phyloP scores from a whole-genome alignment of 1,140 invertebrate species.

The Drosophila cardini region DNA sequence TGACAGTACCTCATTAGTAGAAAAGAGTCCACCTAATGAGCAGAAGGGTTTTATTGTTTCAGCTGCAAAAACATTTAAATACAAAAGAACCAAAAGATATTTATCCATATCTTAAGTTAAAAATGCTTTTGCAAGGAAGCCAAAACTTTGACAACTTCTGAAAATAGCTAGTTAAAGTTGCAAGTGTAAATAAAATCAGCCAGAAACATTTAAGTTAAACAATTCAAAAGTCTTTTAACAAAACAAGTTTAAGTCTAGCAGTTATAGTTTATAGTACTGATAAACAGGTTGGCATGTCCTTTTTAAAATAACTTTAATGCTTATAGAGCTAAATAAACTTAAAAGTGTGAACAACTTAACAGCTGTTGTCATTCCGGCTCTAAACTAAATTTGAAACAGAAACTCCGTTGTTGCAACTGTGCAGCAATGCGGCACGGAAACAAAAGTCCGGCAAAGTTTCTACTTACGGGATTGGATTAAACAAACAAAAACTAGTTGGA shows the following conservation, averaged over 20 bases:
- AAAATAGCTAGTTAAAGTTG: neutral
- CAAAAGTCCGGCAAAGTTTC: slow-evolving; percentile 18
- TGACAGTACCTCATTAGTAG: slow-evolving; percentile 65
- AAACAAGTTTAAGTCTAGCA: neutral
- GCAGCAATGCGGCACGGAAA: slow-evolving; percentile 23
- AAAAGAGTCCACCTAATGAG: slow-evolving; percentile 62
- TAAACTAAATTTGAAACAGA: slow-evolving; percentile 27
- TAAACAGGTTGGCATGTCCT: neutral
- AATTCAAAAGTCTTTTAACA: slow-evolving; percentile 6
- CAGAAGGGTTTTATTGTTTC: slow-evolving; percentile 37
- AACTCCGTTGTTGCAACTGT: slow-evolving; percentile 21
- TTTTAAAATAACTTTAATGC: neutral
- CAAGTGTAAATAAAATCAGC: neutral
- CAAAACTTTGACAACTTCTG: neutral
- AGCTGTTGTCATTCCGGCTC: slow-evolving; percentile 1
- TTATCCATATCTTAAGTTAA: neutral
- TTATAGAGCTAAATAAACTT: neutral
- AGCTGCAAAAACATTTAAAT: slow-evolving; percentile 3
- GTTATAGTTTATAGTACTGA: neutral
- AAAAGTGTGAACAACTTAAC: neutral
- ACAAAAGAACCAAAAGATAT: neutral
- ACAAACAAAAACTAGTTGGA: slow-evolving; percentile 7
- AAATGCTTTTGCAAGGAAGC: neutral
- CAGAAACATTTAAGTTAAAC: neutral
- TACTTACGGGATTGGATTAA: neutral